Evolutionary conservation across 2,797 vertebrate genomes (phyloP).

Genomic region (Dendrocincla fuliginosa): DNA sequence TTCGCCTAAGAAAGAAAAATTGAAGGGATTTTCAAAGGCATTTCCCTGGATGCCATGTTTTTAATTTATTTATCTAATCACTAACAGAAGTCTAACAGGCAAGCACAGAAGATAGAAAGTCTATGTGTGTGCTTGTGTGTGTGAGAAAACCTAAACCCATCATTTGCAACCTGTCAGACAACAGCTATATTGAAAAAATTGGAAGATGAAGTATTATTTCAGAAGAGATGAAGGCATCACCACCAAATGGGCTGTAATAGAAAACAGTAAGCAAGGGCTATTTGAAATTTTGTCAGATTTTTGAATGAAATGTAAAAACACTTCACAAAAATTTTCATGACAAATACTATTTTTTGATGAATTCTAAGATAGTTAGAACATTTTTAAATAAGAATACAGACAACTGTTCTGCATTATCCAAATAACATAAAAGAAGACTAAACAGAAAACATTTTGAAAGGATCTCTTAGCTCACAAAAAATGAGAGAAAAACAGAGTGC

Average conservation of each 20-base stretch:
- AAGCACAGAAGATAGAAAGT: neutral
- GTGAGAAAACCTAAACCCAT: neutral
- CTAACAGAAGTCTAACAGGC: neutral
- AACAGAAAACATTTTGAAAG: slow-evolving; percentile 47
- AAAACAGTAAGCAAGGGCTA: neutral
- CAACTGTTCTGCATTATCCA: slow-evolving; percentile 34
- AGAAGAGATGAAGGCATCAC: neutral
- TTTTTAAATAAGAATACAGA: neutral
- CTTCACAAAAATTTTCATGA: neutral
- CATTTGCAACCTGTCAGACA: neutral
- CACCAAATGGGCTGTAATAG: neutral
- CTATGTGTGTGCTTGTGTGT: neutral
- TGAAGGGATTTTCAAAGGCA: slow-evolving; percentile 22
- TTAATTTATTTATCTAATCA: slow-evolving; percentile 40
- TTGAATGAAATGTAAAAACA: neutral
- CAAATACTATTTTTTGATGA: neutral
- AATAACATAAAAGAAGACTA: slow-evolving; percentile 28
- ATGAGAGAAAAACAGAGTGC: neutral
- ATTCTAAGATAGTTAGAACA: neutral
- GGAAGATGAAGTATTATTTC: neutral
- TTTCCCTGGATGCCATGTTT: slow-evolving; percentile 23
- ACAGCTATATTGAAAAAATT: neutral
- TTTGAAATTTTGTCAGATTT: neutral
- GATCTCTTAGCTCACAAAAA: slow-evolving; percentile 38
- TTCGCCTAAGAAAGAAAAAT: slow-evolving; percentile 53